Conservation (phyloP, 92 coral and sea anemone genomes). For the Porites rus region DNA sequence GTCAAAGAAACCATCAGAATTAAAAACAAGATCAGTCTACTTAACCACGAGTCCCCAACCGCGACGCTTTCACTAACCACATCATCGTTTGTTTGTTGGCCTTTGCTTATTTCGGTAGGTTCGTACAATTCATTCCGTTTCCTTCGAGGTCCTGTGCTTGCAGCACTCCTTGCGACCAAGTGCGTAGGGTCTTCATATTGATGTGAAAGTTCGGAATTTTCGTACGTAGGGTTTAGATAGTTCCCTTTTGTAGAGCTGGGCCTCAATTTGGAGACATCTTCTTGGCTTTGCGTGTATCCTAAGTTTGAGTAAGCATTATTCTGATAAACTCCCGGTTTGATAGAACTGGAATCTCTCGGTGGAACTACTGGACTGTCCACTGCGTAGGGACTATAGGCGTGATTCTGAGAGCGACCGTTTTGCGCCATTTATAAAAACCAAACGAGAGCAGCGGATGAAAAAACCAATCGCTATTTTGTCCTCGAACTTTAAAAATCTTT, state of each 20-base stretch:
- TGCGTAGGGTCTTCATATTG: conserved; percentile 40
- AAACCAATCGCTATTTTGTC: neutral
- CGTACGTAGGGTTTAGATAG: conserved; percentile 37
- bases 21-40: conserved; percentile 59
- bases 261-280: neutral
- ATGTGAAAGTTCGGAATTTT: conserved; percentile 19
- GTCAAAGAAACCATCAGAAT: conserved; percentile 69
- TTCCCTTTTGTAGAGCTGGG: neutral
- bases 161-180: neutral
- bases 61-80: neutral
- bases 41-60: conserved; percentile 42
- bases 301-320: conserved; percentile 33
- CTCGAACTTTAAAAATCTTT: neutral
- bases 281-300: conserved; percentile 6
- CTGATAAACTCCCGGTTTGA: conserved; percentile 7
- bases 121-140: conserved; percentile 63
- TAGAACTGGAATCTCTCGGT: neutral
- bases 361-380: conserved; percentile 32
- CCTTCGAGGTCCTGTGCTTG: conserved; percentile 41
- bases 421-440: conserved; percentile 22
- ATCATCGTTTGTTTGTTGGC: neutral
- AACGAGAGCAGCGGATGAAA: neutral
- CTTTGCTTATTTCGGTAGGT: conserved; percentile 17
- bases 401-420: neutral
- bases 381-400: conserved; percentile 40